Percentiles rank a stretch among this genome's conserved stretches.
These are phyloP conservation scores for Uromys caudimaculatus DNA, from an alignment of 2,797 vertebrate genomes.

Conservation along the genomic window DNA sequence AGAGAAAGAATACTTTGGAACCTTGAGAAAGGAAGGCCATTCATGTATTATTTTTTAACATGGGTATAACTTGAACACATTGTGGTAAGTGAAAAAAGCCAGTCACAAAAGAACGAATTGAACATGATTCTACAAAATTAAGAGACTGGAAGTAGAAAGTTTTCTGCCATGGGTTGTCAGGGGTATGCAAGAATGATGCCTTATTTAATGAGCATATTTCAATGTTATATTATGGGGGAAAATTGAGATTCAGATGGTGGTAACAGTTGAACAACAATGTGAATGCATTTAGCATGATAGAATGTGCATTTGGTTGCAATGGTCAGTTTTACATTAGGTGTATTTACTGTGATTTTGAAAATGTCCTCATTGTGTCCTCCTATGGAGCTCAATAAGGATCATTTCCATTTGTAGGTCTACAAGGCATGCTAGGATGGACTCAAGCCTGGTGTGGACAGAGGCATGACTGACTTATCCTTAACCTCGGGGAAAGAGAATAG, in stretches of 20 bases:
- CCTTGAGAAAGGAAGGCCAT: not conserved
- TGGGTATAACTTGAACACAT: not conserved
- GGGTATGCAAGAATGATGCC: not conserved
- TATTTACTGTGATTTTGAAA: not conserved
- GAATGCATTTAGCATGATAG: not conserved
- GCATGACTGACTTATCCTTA: not conserved
- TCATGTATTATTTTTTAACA: not conserved
- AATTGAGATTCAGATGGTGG: not conserved
- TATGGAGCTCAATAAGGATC: not conserved
- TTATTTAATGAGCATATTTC: not conserved
- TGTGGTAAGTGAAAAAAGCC: slow-evolving; percentile 1
- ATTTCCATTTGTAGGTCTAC: not conserved
- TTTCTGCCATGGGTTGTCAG: not conserved
- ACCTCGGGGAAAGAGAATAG: no score
- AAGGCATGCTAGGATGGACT: not conserved
- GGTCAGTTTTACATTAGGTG: not conserved
- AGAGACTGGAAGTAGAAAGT: not conserved
- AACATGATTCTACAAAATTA: not conserved
- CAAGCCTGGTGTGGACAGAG: not conserved
- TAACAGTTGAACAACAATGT: not conserved
- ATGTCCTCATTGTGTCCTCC: not conserved
- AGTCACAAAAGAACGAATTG: not conserved
- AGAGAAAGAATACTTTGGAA: not conserved
- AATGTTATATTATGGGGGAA: not conserved
- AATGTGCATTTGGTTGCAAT: not conserved